phyloP scores from a whole-genome alignment of 2,113 vertebrate genomes.

The Rhynchopsitta pachyrhyncha region DNA sequence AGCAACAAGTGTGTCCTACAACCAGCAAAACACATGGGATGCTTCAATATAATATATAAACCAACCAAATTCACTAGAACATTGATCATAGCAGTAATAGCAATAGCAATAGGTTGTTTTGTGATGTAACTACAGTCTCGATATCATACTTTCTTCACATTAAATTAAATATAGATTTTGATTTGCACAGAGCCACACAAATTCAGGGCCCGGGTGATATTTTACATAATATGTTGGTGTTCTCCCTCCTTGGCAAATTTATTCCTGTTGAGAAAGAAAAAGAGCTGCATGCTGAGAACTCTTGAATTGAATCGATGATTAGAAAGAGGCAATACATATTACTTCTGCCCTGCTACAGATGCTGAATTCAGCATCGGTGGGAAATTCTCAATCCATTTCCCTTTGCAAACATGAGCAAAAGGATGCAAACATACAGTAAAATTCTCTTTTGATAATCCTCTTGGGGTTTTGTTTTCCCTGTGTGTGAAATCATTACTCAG shows the following conservation, averaged over 20 bases:
- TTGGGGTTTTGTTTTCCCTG: not conserved
- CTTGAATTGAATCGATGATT: constrained; percentile 28
- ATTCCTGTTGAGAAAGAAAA: constrained; percentile 28
- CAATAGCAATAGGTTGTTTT: not conserved
- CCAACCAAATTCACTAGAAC: not conserved
- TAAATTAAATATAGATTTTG: constrained; percentile 35
- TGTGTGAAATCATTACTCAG: not conserved
- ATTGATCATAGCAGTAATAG: not conserved
- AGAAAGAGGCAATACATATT: not conserved
- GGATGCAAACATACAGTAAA: not conserved
- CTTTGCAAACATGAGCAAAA: constrained; percentile 24
- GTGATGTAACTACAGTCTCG: not conserved
- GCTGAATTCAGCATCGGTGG: not conserved
- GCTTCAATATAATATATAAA: not conserved
- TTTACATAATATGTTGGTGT: constrained; percentile 18
- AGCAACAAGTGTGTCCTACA: not conserved
- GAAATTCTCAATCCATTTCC: constrained; percentile 29
- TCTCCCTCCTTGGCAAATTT: constrained; percentile 29
- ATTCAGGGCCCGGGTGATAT: not conserved
- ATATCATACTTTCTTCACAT: not conserved
- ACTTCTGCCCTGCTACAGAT: constrained; percentile 28
- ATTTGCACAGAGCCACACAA: not conserved
- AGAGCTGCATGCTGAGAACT: constrained; percentile 27
- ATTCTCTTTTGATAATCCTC: not conserved
- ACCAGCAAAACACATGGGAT: not conserved